Percentiles rank a stretch among this genome's conserved stretches.
Conservation (phyloP, 2,888 invertebrate genomes). For the Rhodophaea formosa region DNA sequence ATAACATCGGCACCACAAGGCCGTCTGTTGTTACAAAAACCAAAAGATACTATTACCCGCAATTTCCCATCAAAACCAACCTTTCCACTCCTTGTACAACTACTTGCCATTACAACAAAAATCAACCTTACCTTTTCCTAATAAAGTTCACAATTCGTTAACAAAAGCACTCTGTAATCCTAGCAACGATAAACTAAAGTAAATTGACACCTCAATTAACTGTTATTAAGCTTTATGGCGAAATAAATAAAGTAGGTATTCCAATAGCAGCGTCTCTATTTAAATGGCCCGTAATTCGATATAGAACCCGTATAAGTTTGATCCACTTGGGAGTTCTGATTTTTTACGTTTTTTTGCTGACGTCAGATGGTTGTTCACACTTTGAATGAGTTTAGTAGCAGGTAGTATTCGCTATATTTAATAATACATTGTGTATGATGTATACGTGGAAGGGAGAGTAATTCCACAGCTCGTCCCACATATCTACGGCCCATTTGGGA, state of each 20-base stretch:
- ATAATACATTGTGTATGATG: too few relatives aligned
- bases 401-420: too few relatives aligned
- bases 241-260: neutral
- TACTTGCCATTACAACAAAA: slow-evolving; percentile 15
- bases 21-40: slow-evolving; percentile 2
- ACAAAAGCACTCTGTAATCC: neutral
- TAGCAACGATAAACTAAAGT: neutral
- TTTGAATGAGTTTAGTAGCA: neutral
- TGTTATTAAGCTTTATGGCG: neutral
- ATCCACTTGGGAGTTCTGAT: slow-evolving; percentile 25
- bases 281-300: slow-evolving; percentile 23
- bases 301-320: slow-evolving; percentile 24
- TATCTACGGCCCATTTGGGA: too few relatives aligned
- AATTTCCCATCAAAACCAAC: slow-evolving; percentile 13
- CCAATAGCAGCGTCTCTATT: neutral
- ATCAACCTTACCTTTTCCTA: neutral
- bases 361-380: slow-evolving; percentile 2
- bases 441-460: too few relatives aligned
- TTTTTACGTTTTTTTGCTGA: slow-evolving; percentile 22
- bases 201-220: neutral
- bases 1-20: neutral
- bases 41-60: slow-evolving; percentile 13
- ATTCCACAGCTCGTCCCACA: too few relatives aligned
- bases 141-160: neutral
- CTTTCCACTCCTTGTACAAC: neutral